Base-by-base conservation (phyloP, 2,888 invertebrate genomes). In the Yponomeuta plumbellus region DNA sequence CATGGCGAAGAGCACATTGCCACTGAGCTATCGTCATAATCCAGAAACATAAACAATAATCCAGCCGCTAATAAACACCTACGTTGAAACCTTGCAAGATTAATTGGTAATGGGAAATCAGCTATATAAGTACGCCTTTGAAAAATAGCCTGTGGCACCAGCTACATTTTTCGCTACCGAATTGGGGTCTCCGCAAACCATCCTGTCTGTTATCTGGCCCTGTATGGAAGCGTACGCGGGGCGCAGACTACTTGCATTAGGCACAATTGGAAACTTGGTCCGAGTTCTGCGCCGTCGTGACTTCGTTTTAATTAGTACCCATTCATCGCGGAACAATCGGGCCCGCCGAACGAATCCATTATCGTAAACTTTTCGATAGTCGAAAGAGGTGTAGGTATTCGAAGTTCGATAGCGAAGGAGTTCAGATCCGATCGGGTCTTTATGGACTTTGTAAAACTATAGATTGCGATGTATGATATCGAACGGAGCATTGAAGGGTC, bases 301-400 rank as follows among this genome's bases (percentile, higher is more conserved):
- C 89, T 90, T 88, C 87, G 84, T 92, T 92, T 91, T 92, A 92
- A 92, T 92, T 92, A 91, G 90, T 87, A 82, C 87, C 90, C 89
- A 91, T 92, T 91, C 89, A 91, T 89, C 84, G 86, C 79, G 75
- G 88, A 88, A 90, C 91, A 89, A 90, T 91, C 80, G 88, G 84
- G 84, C 86, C 81, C 83, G 44, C 85, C 83, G 83, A 85, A 88
- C 88, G 83, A 88, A 90, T 89, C 89, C 85, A 90, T 91, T 91
- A 90, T 88, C 79, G 83, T 75, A 80, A 90, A 89, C 88, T 90
- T 90, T 90, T 90, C 87, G 88, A 90, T 90, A 86, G 86, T 85
- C 85, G 83, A 87, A 88, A 86, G 86, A 87, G 87, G 86, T 88
- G 84, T n/a, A n/a, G n/a, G n/a, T 88, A 86, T 87, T 85, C 84